Evolutionary conservation across 2,113 vertebrate genomes (phyloP).

Genomic region (Zosterops hypoxanthus): DNA sequence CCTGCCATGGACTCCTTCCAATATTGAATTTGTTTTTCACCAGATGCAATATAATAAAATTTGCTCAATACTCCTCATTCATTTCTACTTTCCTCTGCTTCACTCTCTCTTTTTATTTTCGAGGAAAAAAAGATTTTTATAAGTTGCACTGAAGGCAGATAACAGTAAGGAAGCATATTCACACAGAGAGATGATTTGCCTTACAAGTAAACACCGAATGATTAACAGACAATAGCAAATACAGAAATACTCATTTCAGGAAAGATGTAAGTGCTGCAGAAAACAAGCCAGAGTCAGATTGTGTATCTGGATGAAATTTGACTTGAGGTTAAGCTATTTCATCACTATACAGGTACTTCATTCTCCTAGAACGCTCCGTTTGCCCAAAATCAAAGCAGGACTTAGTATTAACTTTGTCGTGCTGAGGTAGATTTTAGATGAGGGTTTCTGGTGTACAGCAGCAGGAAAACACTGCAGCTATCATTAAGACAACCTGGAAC

Average conservation of each 20-base stretch:
- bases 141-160: neutral
- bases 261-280: neutral
- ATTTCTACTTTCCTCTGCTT: neutral
- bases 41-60: neutral
- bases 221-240: neutral
- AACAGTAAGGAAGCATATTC: neutral
- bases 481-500: neutral
- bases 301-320: neutral
- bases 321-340: neutral
- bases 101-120: neutral
- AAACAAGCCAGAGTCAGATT: neutral
- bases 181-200: neutral
- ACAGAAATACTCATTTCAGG: neutral
- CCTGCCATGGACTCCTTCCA: neutral
- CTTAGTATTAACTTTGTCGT: neutral
- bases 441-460: neutral
- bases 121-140: neutral
- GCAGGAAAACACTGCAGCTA: neutral
- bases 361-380: neutral
- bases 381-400: neutral
- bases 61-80: neutral
- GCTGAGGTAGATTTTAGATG: neutral
- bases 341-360: neutral
- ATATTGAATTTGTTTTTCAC: neutral
- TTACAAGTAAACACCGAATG: neutral